Evolutionary conservation across 1,140 invertebrate species (phyloP).

Genomic region (Lethrus apterus): DNA sequence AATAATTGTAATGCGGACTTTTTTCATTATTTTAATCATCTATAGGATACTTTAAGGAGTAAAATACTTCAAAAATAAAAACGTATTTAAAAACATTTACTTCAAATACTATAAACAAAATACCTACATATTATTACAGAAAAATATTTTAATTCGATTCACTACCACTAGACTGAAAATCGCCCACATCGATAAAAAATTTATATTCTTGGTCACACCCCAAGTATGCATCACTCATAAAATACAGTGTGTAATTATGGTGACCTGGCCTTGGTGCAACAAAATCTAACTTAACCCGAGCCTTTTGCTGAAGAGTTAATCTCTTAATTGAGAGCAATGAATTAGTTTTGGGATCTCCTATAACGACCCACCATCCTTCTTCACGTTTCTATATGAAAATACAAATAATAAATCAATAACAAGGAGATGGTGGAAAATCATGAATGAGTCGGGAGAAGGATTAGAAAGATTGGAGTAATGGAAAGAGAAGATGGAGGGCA

Average conservation of each 20-base stretch:
- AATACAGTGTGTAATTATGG: conserved; percentile 92
- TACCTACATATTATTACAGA: too few species aligned
- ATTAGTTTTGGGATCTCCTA: conserved; percentile 92
- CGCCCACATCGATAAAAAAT: conserved; percentile 66
- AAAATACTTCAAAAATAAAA: neutral
- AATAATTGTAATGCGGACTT: too few species aligned
- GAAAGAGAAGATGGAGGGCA: too few species aligned
- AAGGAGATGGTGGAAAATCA: too few species aligned
- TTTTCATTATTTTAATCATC: too few species aligned
- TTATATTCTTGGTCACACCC: conserved; percentile 96
- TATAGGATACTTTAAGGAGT: too few species aligned
- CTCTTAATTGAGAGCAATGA: conserved; percentile 94
- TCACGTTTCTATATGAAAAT: conserved; percentile 74
- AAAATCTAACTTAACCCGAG: conserved; percentile 92
- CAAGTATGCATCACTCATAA: conserved; percentile 98
- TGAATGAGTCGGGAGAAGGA: too few species aligned
- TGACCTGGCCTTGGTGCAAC: conserved; percentile 78
- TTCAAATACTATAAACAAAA: conserved; percentile 33
- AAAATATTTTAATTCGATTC: conserved; percentile 48
- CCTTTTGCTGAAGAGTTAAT: conserved; percentile 86
- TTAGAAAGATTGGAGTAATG: too few species aligned
- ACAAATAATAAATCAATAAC: too few species aligned
- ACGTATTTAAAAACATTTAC: conserved; percentile 3
- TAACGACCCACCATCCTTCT: conserved; percentile 99
- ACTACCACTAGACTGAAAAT: conserved; percentile 52